These are phyloP conservation scores for Tetramorium alpestre DNA, from an alignment of 1,140 invertebrate genomes.

Conservation along the genomic window DNA sequence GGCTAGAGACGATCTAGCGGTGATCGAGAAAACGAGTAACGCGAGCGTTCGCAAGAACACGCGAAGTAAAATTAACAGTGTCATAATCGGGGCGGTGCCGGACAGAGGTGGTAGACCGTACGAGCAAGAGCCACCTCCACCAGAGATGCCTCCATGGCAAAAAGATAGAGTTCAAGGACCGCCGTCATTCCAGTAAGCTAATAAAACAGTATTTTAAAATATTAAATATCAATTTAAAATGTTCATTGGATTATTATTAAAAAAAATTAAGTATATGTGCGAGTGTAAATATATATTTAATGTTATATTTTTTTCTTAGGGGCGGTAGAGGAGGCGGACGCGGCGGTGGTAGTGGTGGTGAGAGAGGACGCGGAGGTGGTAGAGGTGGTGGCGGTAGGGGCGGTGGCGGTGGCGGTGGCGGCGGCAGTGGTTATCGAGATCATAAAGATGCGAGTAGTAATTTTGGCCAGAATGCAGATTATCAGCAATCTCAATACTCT, in stretches of 20 bases:
- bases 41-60: constrained; percentile 93
- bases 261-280: background rate
- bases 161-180: constrained; percentile 86
- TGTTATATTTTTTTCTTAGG: constrained; percentile 58
- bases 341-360: constrained; percentile 74
- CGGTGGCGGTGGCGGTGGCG: constrained; percentile 71
- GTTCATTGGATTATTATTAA: background rate
- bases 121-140: constrained; percentile 95
- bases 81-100: constrained; percentile 93
- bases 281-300: background rate
- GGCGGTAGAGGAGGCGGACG: constrained; percentile 70
- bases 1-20: constrained; percentile 92
- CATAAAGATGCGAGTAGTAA: constrained; percentile 63
- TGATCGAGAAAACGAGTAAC: constrained; percentile 95
- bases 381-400: constrained; percentile 73
- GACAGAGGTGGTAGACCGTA: constrained; percentile 95
- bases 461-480: constrained; percentile 57
- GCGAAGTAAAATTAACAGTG: constrained; percentile 92
- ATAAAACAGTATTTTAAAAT: background rate
- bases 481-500: constrained; percentile 60
- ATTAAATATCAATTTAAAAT: background rate
- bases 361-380: constrained; percentile 74
- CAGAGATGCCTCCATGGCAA: constrained; percentile 98
- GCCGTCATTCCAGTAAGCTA: constrained; percentile 66
- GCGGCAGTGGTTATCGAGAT: constrained; percentile 74